Base-by-base conservation (phyloP, 2,113 vertebrate species). In the Tachysurus fulvidraco region DNA sequence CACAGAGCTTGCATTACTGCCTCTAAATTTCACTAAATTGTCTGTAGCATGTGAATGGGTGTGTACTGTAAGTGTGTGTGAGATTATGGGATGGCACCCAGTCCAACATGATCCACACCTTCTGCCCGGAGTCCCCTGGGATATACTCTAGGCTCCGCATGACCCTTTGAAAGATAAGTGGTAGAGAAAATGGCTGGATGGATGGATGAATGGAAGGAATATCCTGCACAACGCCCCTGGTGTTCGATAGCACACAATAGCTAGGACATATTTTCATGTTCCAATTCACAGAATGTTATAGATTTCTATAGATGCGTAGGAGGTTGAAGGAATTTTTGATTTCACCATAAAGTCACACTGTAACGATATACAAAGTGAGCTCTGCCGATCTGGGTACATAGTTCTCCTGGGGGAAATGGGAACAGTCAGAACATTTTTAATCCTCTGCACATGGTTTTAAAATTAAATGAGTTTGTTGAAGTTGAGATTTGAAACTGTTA, bases 261-360 rank as follows among this genome's bases (percentile, higher is more conserved):
- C 17, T 9, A 50, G 71, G 19, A 12, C 3, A 12, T 73, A 23
- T 25, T n/a, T 11, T 52, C 23, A n/a, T 52, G 44, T 14, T n/a
- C 41, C 21, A 44, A 21, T 4, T 2, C n/a, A 5, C 23, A 16
- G 46, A 76, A 25, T 5, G 36, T 44, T 73, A 10, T 73, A 23
- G 36, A 52, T n/a, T n/a, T 76, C 25, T 52, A 76, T n/a, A 23
- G 5, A 52, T 52, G 73, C n/a, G 73, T 76, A 52, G 73, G 23
- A n/a, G 5, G 41, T 76, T 41, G 57, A 44, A 84, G 13, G 62
- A 50, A 55, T 59, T 86, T 88, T 59, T 67, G 79, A 88, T 86
- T 86, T 81, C 46, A 55, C 83, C 62, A 59, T 44, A 10, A 0
- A 80, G 13, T 3, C 17, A 21, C 65, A 65, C 11, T 76, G 55